Conservation (phyloP, 2,888 invertebrate species). For the Heliconius ethilla region DNA sequence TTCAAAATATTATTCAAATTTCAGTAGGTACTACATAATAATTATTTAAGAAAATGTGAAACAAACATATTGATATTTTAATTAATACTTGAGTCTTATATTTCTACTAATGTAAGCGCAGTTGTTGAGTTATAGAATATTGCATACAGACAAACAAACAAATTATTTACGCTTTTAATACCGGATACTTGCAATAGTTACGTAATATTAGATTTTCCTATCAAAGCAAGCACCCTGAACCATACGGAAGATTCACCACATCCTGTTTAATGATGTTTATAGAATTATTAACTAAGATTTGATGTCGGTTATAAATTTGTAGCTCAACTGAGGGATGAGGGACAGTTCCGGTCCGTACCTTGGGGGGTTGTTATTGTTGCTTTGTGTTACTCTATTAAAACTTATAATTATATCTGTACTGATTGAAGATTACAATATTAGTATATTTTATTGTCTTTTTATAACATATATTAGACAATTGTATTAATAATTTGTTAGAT, state of each 20-base stretch:
- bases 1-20: not conserved
- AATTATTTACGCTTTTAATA: not conserved
- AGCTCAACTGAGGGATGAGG: conserved; percentile 70
- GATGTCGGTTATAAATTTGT: conserved; percentile 67
- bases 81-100: no score
- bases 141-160: not conserved
- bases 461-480: not conserved
- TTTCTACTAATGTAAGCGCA: not conserved
- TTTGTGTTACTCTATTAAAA: conserved; percentile 40
- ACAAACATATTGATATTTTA: no score
- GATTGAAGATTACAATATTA: conserved; percentile 9
- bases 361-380: conserved; percentile 68
- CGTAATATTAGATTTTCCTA: conserved; percentile 26
- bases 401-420: conserved; percentile 22
- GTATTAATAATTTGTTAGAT: no score
- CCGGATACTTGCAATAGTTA: conserved; percentile 11
- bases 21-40: no score
- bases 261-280: conserved; percentile 79
- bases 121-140: not conserved
- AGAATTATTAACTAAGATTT: conserved; percentile 82
- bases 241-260: conserved; percentile 67
- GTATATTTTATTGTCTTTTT: not conserved
- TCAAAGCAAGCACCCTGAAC: conserved; percentile 44
- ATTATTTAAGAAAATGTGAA: no score
- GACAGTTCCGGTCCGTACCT: conserved; percentile 73